phyloP scores from a whole-genome alignment of 1,140 invertebrate genomes.

The Aporrectodea caliginosa region DNA sequence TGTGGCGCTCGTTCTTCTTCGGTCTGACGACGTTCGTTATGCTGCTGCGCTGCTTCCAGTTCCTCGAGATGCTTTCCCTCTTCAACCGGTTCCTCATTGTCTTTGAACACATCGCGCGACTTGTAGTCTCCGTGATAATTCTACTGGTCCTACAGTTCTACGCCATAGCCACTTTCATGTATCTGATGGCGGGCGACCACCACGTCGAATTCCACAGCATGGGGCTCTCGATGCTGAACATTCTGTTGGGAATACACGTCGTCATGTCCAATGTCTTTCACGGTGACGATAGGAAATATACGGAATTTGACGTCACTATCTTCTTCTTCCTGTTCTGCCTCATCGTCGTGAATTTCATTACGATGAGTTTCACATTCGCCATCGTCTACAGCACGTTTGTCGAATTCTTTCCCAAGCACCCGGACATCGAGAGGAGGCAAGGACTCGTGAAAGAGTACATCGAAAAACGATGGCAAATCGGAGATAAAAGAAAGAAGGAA shows the following conservation, averaged over 20 bases:
- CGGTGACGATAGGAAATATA: neutral
- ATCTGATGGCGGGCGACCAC: neutral
- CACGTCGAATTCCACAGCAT: neutral
- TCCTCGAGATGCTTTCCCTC: neutral
- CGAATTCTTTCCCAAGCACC: neutral
- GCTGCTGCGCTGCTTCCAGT: neutral
- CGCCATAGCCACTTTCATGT: neutral
- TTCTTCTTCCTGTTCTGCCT: neutral
- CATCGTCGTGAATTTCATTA: neutral
- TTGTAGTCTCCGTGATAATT: neutral
- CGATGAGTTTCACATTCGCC: neutral
- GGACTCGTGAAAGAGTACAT: neutral
- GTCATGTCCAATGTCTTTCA: neutral
- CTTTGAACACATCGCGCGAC: neutral
- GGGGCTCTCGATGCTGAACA: neutral
- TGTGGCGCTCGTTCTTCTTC: neutral
- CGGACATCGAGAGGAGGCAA: neutral
- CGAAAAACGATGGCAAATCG: neutral
- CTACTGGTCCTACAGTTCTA: neutral
- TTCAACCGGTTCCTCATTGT: neutral
- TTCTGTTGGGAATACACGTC: neutral
- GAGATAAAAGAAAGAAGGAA: neutral
- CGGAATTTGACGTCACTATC: neutral
- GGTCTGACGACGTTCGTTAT: neutral
- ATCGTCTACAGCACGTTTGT: neutral